Evolutionary conservation across 2,113 vertebrate species (phyloP).

Genomic region (Phaetusa simplex): DNA sequence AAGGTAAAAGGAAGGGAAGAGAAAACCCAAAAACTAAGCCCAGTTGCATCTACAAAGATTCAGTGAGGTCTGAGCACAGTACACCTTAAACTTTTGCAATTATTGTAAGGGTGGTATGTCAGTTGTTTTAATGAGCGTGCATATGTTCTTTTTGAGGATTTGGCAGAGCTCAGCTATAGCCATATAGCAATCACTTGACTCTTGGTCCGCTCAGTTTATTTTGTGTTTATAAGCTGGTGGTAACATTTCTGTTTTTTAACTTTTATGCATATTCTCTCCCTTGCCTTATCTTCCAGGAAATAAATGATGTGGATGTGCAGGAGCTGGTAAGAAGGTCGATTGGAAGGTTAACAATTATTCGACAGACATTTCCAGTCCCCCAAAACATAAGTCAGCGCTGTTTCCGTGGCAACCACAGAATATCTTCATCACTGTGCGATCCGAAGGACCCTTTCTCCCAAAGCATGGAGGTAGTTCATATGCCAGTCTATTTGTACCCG

Average conservation of each 20-base stretch:
- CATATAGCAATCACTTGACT: not conserved
- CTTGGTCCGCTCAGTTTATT: not conserved
- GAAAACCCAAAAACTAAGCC: not conserved
- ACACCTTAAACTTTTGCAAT: not conserved
- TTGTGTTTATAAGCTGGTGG: not conserved
- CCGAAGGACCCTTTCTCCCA: conserved; percentile 92
- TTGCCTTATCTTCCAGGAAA: conserved; percentile 82
- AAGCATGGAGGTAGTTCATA: conserved; percentile 87
- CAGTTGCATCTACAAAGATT: not conserved
- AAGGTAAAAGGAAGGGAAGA: not conserved
- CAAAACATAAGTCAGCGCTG: conserved; percentile 94
- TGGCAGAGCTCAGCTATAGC: not conserved
- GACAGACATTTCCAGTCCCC: conserved; percentile 94
- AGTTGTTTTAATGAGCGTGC: not conserved
- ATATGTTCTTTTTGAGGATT: not conserved
- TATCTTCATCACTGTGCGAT: conserved; percentile 95
- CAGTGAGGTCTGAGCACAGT: not conserved
- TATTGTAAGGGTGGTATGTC: not conserved
- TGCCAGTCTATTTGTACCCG: not conserved
- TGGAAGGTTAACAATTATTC: conserved; percentile 92
- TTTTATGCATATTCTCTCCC: not conserved
- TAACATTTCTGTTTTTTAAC: not conserved
- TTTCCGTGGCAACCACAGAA: conserved; percentile 94
- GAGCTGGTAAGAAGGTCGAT: conserved; percentile 97
- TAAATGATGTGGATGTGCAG: conserved; percentile 91